Evolutionary conservation across 23 tunicate species (phyloP), one percentile per base, ranked within the genome.

Genomic region (Trididemnum nubilum): DNA sequence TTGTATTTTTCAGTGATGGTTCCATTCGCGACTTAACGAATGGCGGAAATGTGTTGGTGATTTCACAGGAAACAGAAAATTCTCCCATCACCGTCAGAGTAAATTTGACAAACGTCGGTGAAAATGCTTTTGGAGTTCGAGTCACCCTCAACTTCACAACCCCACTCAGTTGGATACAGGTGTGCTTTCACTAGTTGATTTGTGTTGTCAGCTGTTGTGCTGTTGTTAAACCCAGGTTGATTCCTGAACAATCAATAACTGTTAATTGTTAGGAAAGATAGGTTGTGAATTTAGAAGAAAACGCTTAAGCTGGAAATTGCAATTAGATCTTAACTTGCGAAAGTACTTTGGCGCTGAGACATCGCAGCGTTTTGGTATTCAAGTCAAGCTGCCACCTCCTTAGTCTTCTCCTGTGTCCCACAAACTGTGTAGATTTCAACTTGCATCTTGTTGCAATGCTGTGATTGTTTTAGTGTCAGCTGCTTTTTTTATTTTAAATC

Each of bases 21-120:
- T 5, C 26, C 18, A 70, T 1, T 2, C 35, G 22, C 22, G 94
- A 89, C 28, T 35, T 90, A 34, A 79, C 89, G 34, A 35, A 90
- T 58, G 60, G 63, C 30, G 90, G 90, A 22, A 78, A 35, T 12
- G 64, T 59, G 7, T 35, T 92, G 19, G 85, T 92, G 26, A 71
- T 92, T 24, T 51, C 84, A 0, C 65, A 39, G 12, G 76, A 71
- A 35, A 85, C 91, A 4, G 82, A 69, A 27, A 25, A 24, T 4
- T 28, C 70, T 21, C 97, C 82, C 3, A 33, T 92, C 4, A 36
- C 63, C 0, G 85, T 82, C 29, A 69, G 60, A 54, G 87, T 92
- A 1, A 92, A 86, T 65, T 50, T 92, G 35, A 82, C 85, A 19
- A 92, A 92, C 64, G 34, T n/a, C 7, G 97, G 97, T 0, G 92